Conservation (phyloP, 2,888 invertebrate species). For the Micropterix aruncella region DNA sequence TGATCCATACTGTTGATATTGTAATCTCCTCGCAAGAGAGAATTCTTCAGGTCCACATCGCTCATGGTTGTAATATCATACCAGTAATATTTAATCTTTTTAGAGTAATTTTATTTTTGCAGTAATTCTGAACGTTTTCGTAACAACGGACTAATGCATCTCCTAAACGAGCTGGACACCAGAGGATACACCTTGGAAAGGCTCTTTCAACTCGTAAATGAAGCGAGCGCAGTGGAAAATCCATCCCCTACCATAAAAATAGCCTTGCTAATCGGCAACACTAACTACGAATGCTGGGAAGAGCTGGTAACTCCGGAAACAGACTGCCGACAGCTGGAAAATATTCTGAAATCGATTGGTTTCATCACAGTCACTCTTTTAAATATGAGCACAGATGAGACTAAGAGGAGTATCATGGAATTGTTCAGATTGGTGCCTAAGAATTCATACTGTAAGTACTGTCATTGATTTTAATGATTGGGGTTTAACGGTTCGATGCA, state of each 20-base stretch:
- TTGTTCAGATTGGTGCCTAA: constrained; percentile 22
- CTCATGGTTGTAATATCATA: background rate
- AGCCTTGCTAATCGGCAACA: constrained; percentile 31
- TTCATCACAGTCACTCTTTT: constrained; percentile 23
- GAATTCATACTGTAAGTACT: constrained; percentile 35
- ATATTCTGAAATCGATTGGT: constrained; percentile 23
- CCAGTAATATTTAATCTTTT: background rate
- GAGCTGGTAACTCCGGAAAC: constrained; percentile 28
- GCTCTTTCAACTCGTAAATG: background rate
- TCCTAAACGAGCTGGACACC: background rate
- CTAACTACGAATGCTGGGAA: constrained; percentile 25
- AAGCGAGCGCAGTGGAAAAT: background rate
- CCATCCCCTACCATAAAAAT: constrained; percentile 17
- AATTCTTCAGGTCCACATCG: too few relatives aligned
- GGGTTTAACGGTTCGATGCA: too few relatives aligned
- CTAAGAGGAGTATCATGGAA: constrained; percentile 19
- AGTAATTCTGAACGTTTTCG: background rate
- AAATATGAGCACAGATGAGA: constrained; percentile 14
- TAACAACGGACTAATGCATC: background rate
- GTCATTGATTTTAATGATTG: too few relatives aligned
- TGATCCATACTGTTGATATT: too few relatives aligned
- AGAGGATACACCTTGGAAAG: background rate
- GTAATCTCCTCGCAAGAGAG: too few relatives aligned
- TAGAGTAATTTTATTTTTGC: too few relatives aligned
- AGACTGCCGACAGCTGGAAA: constrained; percentile 27